Conservation (phyloP, 2,888 invertebrate species). For the Sarcophaga caerulescens region DNA sequence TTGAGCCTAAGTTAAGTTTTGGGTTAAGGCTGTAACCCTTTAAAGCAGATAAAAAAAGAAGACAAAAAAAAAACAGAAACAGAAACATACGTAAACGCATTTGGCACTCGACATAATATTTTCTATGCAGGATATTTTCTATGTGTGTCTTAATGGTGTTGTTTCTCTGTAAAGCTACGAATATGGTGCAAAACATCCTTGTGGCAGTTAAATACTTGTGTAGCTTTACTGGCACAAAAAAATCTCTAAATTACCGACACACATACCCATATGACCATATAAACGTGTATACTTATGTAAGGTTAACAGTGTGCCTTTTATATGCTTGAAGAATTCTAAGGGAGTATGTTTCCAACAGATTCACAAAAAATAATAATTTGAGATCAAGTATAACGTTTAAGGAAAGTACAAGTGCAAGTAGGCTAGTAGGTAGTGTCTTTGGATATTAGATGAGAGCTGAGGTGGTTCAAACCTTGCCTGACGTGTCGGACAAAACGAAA, state of each 20-base stretch:
- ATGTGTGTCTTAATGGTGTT: constrained; percentile 33
- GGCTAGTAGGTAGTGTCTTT: too few relatives aligned
- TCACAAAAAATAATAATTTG: too few relatives aligned
- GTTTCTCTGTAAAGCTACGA: constrained; percentile 13
- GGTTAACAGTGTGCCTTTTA: not conserved
- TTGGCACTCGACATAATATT: constrained; percentile 54
- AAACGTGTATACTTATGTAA: not conserved
- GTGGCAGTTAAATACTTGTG: constrained; percentile 33
- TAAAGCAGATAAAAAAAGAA: constrained; percentile 7
- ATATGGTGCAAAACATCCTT: constrained; percentile 51
- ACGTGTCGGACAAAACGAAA: too few relatives aligned
- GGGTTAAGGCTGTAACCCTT: constrained; percentile 67
- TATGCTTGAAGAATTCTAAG: not conserved
- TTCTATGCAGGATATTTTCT: constrained; percentile 43
- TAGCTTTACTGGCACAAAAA: constrained; percentile 48
- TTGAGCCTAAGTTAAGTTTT: constrained; percentile 33
- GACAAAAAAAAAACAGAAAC: too few relatives aligned
- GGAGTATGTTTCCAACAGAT: not conserved
- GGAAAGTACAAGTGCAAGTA: too few relatives aligned
- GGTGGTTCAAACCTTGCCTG: too few relatives aligned
- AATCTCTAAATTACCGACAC: constrained; percentile 22
- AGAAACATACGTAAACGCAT: constrained; percentile 51
- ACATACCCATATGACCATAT: too few relatives aligned
- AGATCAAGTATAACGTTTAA: too few relatives aligned
- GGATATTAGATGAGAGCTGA: too few relatives aligned